These are phyloP conservation scores for Pongo abelii DNA, from an alignment of 2,113 vertebrate species.

Conservation along the genomic window DNA sequence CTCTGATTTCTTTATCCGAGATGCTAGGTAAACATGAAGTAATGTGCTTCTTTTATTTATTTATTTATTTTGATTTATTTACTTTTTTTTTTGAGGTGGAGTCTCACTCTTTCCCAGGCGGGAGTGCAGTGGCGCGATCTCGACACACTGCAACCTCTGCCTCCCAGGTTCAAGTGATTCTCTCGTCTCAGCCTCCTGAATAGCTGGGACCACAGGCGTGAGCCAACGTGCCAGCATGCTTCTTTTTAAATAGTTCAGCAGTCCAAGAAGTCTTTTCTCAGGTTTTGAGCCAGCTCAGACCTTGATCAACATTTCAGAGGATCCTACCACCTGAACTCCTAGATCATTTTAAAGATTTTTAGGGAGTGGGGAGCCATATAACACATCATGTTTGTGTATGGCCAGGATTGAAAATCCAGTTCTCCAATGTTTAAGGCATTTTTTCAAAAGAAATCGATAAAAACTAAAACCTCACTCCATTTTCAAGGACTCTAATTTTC, in stretches of 20 bases:
- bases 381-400: background rate
- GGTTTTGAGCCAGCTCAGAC: background rate
- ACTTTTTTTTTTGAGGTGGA: no score
- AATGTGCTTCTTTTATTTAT: background rate
- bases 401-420: background rate
- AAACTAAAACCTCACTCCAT: background rate
- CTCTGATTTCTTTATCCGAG: background rate
- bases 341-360: slow-evolving; percentile 9
- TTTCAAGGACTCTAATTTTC: background rate
- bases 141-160: no score
- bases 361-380: background rate
- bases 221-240: background rate
- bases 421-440: background rate
- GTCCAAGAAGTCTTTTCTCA: background rate
- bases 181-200: no score
- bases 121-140: no score
- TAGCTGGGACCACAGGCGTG: no score
- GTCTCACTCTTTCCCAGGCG: no score
- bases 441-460: background rate
- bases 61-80: no score
- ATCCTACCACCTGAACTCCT: background rate
- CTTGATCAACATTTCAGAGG: background rate
- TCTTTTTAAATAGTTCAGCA: background rate
- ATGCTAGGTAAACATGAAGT: background rate
- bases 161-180: no score